Conservation (phyloP, 1,140 invertebrate genomes). For the Hyposmocoma kahamanoa region DNA sequence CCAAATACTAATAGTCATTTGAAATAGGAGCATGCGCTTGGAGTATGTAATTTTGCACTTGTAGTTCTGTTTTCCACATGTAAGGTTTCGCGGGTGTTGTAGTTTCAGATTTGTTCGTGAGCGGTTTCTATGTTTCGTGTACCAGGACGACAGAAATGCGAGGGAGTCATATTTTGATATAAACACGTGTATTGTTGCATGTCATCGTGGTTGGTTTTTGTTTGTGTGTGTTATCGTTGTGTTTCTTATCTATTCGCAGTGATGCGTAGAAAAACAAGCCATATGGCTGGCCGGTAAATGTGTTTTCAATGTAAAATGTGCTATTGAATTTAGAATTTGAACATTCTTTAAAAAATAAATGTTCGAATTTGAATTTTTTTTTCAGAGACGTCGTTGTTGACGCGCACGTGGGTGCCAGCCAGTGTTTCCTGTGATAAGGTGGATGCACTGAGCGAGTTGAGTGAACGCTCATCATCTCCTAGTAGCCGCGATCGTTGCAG, state of each 20-base stretch:
- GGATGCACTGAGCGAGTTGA: conserved; percentile 53
- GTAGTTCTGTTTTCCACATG: conserved; percentile 46
- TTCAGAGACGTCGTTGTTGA: too few species aligned
- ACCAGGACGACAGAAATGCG: conserved; percentile 39
- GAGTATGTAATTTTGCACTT: conserved; percentile 35
- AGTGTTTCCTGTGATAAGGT: conserved; percentile 49
- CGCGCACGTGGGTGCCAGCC: not conserved
- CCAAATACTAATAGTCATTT: conserved; percentile 31
- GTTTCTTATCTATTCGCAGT: conserved; percentile 12
- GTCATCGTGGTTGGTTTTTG: conserved; percentile 9
- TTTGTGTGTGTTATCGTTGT: conserved; percentile 32
- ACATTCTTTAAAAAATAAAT: too few species aligned
- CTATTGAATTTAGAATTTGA: too few species aligned
- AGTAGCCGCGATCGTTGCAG: conserved; percentile 46
- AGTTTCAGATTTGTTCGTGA: conserved; percentile 52
- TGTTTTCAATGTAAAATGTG: too few species aligned
- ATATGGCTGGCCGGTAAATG: too few species aligned
- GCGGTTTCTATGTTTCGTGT: conserved; percentile 49
- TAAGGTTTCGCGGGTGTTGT: conserved; percentile 35
- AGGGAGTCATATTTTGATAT: conserved; percentile 15
- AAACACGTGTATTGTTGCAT: not conserved
- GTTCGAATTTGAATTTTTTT: too few species aligned
- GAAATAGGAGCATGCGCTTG: conserved; percentile 31
- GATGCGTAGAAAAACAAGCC: too few species aligned
- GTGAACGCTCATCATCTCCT: conserved; percentile 61